Evolutionary conservation across 1,140 invertebrate species (phyloP).

Genomic region (Orchestia grillus): DNA sequence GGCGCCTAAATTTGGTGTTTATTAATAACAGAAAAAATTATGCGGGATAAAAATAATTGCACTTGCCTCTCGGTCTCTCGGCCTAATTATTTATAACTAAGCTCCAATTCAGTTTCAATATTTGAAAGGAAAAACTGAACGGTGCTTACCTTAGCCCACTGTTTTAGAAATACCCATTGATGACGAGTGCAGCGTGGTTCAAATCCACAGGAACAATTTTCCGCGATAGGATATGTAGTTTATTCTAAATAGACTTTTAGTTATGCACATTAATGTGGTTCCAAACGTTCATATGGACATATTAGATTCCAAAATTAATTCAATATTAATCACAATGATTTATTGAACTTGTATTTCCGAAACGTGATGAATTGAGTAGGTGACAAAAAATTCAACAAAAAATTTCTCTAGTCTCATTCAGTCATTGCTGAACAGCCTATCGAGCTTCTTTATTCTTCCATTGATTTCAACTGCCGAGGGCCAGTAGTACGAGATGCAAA

Average conservation of each 20-base stretch:
- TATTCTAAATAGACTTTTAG: background rate
- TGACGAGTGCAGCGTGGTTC: background rate
- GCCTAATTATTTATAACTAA: background rate
- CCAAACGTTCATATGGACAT: too few relatives aligned
- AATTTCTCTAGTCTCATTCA: too few relatives aligned
- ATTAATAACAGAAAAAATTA: background rate
- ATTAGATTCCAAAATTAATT: too few relatives aligned
- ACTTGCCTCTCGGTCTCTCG: background rate
- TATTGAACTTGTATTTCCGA: too few relatives aligned
- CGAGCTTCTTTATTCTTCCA: too few relatives aligned
- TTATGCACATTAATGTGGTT: background rate
- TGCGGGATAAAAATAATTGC: background rate
- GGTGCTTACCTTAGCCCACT: background rate
- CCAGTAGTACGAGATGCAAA: too few relatives aligned
- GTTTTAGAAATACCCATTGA: background rate
- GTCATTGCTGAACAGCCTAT: too few relatives aligned
- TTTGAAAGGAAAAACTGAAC: background rate
- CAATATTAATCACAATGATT: too few relatives aligned
- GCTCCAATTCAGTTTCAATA: background rate
- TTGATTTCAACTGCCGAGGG: too few relatives aligned
- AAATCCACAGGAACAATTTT: background rate
- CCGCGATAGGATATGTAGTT: background rate
- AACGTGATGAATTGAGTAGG: too few relatives aligned
- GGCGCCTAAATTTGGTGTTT: background rate
- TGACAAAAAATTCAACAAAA: too few relatives aligned